Evolutionary conservation across 2,113 vertebrate genomes (phyloP), one percentile per base, ranked within the genome.

Genomic region (Pseudolaguvia tuberculata): DNA sequence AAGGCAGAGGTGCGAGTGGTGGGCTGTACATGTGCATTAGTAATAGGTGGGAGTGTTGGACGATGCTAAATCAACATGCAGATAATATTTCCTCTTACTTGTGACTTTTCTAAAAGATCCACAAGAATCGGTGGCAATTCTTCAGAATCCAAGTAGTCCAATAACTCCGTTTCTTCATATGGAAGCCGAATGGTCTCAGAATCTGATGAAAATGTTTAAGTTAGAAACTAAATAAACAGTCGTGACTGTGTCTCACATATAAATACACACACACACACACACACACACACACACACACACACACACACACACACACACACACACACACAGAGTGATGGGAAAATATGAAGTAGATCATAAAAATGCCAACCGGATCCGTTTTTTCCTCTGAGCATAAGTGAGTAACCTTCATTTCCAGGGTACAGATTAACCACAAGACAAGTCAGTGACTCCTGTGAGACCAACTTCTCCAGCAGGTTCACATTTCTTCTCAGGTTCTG

Each of bases 401-500:
- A 99, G 83, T 99, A 99, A 78, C 97, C 97, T 86, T 99, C 96
- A 70, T 98, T 99, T 87, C 96, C 97, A 17, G 95, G 96, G 85
- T 98, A 99, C 14, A 99, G 87, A 83, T 99, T 99, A 85, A 99
- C 94, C 78, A 99, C 96, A 76, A 99, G 90, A 88, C 96, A 98
- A 0, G 96, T 97, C 65, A 97, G 87, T 0, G 94, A 93, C 88
- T 99, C 97, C 85, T 98, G 96, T 89, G 94, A 95, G 79, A 99
- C 92, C 82, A 99, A 90, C 88, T 99, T 99, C 88, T 99, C 95
- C 85, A 99, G 91, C 84, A 99, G 93, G 88, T 99, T 99, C 88
- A 98, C 97, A 93, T 96, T 99, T 92, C 95, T 93, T 85, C 94
- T 94, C 87, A 99, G 92, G 88, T 97, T 99, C 97, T 99, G 88